phyloP scores from a whole-genome alignment of 1,140 invertebrate species.

The Drosophila serrata region DNA sequence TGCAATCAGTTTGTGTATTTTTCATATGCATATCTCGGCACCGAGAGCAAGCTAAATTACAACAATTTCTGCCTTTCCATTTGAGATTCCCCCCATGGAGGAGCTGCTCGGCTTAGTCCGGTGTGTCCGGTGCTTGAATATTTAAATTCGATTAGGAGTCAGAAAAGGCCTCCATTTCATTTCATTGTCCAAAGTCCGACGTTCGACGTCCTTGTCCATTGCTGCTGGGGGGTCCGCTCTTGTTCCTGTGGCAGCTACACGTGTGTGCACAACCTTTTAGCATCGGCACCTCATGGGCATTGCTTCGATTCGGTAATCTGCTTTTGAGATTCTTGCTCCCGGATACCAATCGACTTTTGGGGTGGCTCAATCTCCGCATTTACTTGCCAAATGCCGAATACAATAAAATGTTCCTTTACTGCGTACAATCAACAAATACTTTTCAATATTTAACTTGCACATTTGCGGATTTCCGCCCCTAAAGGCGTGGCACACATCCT shows the following conservation, averaged over 20 bases:
- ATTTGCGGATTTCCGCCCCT: constrained; percentile 57
- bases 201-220: constrained; percentile 9
- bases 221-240: background rate
- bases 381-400: constrained; percentile 4
- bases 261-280: constrained; percentile 51
- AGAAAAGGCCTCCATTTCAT: constrained; percentile 19
- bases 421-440: constrained; percentile 69
- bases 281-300: constrained; percentile 53
- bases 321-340: constrained; percentile 36
- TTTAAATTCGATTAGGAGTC: constrained; percentile 65
- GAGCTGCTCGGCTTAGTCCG: constrained; percentile 21
- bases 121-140: constrained; percentile 48
- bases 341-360: constrained; percentile 38
- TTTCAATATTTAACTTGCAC: constrained; percentile 66
- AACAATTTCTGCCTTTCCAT: constrained; percentile 38
- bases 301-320: constrained; percentile 50
- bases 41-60: constrained; percentile 39
- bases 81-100: constrained; percentile 39
- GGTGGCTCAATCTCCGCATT: constrained; percentile 16
- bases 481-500: constrained; percentile 34
- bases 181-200: constrained; percentile 13
- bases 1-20: constrained; percentile 56
- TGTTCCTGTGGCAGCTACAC: constrained; percentile 40
- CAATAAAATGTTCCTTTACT: constrained; percentile 41
- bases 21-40: constrained; percentile 55